Percentiles rank a stretch among this genome's conserved stretches.
Evolutionary conservation across 2,888 invertebrate species (phyloP).

Genomic region (Nudaria mundana): DNA sequence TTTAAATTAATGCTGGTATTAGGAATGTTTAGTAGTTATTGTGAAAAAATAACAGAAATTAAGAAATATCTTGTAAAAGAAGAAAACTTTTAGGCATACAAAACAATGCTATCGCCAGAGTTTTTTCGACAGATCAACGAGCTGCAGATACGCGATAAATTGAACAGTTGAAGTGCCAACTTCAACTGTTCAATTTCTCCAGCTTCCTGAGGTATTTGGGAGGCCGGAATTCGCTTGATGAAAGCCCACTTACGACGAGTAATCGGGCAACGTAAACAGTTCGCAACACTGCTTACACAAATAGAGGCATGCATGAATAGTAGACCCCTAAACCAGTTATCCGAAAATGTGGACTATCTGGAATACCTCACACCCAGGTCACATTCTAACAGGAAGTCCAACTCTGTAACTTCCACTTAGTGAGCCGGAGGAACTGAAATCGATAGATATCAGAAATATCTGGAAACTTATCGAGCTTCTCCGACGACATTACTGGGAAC

Average conservation of each 20-base stretch:
- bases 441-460: conserved; percentile 1
- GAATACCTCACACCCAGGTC: neutral
- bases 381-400: neutral
- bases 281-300: neutral
- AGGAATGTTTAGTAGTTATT: no score
- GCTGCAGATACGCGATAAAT: no score
- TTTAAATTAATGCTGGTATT: no score
- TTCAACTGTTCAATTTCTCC: neutral
- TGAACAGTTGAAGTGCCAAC: neutral
- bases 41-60: no score
- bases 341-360: neutral
- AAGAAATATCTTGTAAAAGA: no score
- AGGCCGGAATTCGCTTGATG: neutral
- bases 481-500: neutral
- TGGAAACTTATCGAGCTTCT: conserved; percentile 1
- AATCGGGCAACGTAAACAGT: neutral
- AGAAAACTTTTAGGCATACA: neutral
- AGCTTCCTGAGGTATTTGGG: neutral
- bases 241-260: neutral
- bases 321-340: neutral
- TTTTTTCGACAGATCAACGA: neutral
- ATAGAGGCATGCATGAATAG: conserved; percentile 1
- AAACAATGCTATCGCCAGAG: neutral
- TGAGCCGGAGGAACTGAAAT: neutral
- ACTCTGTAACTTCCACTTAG: neutral